Evolutionary conservation across 2,113 vertebrate species (phyloP), one percentile per base, ranked within the genome.

Genomic region (Psammodynastes pulverulentus): DNA sequence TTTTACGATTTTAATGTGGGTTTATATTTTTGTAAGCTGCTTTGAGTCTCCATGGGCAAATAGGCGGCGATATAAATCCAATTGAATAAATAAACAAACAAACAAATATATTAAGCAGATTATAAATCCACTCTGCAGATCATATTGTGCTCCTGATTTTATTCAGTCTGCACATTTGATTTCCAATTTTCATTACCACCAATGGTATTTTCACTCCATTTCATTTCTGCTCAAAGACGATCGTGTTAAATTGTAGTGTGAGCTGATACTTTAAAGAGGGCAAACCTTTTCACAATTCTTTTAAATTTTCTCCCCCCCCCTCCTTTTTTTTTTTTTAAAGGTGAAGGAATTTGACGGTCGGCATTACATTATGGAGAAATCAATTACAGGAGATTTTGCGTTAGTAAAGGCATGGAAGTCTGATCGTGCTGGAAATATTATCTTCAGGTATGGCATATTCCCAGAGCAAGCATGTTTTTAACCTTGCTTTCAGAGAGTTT

Each of bases 321-420:
- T 58, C n/a, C n/a, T n/a, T n/a, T n/a, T n/a, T 93, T 92, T 93
- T 93, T 89, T 91, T 89, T 88, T 94, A 19, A 96, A 99, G 99
- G 99, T 99, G 88, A 96, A 97, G 67, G 98, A 99, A 93, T 99
- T 99, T 93, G 98, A 98, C 19, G 98, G 98, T 4, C 97, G 98
- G 43, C 97, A 99, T 89, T 99, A 98, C 95, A 98, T 99, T 95
- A 97, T 99, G 98, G 99, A 99, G 95, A 97, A 98, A 94, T 98
- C 99, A 0, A 99, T 99, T 95, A 99, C 98, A 0, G 99, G 99
- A 86, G 99, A 99, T 96, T 99, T 98, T 96, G 99, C 99, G 3
- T 96, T 99, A 93, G 96, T 99, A 90, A 99, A 99, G 94, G 99
- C 99, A 6, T 99, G 99, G 99, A 99, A 99, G 93, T 98, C 99